These are phyloP conservation scores for Meloidogyne floridensis DNA, from an alignment of 1,140 invertebrate genomes.

Conservation along the genomic window DNA sequence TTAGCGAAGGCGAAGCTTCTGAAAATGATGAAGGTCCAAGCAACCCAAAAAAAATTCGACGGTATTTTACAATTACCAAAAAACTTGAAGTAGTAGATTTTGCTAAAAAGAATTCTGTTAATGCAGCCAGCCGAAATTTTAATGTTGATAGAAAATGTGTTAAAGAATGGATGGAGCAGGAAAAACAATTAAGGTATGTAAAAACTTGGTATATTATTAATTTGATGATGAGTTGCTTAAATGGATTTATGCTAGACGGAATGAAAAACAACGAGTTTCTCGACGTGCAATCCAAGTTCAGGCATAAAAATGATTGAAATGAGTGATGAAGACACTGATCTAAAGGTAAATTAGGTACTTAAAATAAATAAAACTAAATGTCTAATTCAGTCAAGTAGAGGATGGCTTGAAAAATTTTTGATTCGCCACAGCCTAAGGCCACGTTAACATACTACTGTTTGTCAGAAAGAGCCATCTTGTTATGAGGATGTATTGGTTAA, in stretches of 20 bases:
- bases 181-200: background rate
- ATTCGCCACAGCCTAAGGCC: slow-evolving; percentile 21
- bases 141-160: slow-evolving; percentile 7
- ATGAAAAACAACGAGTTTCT: slow-evolving; percentile 16
- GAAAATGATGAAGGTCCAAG: no score
- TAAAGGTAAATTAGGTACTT: no score
- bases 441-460: slow-evolving; percentile 17
- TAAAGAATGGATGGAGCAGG: background rate
- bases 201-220: no score
- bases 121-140: slow-evolving; percentile 2
- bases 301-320: slow-evolving; percentile 16
- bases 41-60: no score
- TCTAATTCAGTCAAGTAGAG: slow-evolving; percentile 30
- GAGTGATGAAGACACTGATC: slow-evolving; percentile 12
- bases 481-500: slow-evolving; percentile 23
- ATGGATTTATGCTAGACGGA: slow-evolving; percentile 11
- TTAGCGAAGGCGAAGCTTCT: no score
- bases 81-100: no score
- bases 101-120: background rate
- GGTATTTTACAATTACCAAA: no score
- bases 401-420: slow-evolving; percentile 29
- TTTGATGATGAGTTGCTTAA: slow-evolving; percentile 12
- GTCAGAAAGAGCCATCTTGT: slow-evolving; percentile 29
- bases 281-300: slow-evolving; percentile 14
- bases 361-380: slow-evolving; percentile 15